Base-by-base conservation (phyloP, 2,113 vertebrate genomes). In the Mustela nigripes region DNA sequence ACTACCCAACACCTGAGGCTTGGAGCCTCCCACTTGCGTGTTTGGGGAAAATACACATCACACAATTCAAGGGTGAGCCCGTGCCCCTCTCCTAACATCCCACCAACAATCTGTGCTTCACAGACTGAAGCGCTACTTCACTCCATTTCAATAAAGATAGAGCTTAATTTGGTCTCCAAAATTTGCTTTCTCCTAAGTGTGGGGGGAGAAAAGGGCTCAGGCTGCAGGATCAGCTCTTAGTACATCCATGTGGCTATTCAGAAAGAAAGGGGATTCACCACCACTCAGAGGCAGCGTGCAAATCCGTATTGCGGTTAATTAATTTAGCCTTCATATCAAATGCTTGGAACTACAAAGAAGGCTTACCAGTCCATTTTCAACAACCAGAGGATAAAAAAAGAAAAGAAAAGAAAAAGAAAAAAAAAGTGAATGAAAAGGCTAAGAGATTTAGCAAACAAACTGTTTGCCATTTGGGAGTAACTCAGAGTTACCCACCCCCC, bases 391-490 rank as follows among this genome's bases (percentile, higher is more conserved):
- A 98, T 97, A 87, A 96, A 96, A 91, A 80, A 71, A 56, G 16
- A 56, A 56, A 53, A 53, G 14, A 45, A 95, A 79, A 45, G 56
- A 96, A 22, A 89, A 96, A 96, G 91, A 42, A 5, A 42, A 39
- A 78, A 33, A 74, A 28, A 24, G n/a, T 24, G 84, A 97, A 93
- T 96, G 94, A 94, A 97, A 96, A 81, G 95, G 53, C 95, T 97
- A 93, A 98, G 93, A 97, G 88, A 97, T 83, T 90, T 97, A 91
- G 96, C 98, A 99, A 98, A 98, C 84, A 97, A 95, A 99, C 98
- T 97, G 84, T 97, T 98, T 90, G 56, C 97, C 95, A 94, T 98
- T 99, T 99, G 98, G 87, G 97, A 97, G 98, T 98, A 91, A 98
- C 96, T 98, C 95, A 97, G 98, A 98, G 98, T 24, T 82, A 81